These are phyloP conservation scores for Rhamnusium bicolor DNA, from an alignment of 2,888 invertebrate genomes.

Conservation along the genomic window DNA sequence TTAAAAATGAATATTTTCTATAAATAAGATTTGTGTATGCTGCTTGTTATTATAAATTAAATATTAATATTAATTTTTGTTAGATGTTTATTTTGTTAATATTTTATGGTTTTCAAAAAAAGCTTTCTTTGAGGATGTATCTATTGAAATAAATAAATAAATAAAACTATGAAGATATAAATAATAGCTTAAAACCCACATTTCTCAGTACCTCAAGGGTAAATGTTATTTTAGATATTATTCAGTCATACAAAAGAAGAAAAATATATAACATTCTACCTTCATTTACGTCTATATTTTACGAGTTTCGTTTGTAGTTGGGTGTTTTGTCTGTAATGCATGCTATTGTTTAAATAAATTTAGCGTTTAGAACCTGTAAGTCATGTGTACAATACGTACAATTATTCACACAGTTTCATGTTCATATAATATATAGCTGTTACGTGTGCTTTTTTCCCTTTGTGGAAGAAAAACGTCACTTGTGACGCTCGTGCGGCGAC, in stretches of 20 bases:
- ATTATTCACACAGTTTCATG: too few relatives aligned
- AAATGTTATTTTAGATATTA: background rate
- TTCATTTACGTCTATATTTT: background rate
- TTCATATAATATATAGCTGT: too few relatives aligned
- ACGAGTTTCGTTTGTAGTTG: background rate
- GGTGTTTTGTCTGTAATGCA: background rate
- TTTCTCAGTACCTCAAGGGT: background rate
- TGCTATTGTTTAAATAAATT: background rate
- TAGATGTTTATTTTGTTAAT: slow-evolving; percentile 19
- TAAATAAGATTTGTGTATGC: slow-evolving; percentile 7
- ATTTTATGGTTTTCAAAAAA: slow-evolving; percentile 17
- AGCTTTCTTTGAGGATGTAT: slow-evolving; percentile 29
- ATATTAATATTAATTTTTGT: slow-evolving; percentile 33
- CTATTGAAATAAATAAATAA: slow-evolving; percentile 18
- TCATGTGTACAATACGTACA: too few relatives aligned
- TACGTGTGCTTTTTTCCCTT: too few relatives aligned
- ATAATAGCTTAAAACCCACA: slow-evolving; percentile 5
- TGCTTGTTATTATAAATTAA: slow-evolving; percentile 37
- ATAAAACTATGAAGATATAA: background rate
- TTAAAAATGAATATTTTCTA: slow-evolving; percentile 14
- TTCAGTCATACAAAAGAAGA: background rate
- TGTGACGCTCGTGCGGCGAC: too few relatives aligned
- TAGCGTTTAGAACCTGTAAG: background rate
- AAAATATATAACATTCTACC: background rate
- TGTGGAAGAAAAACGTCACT: too few relatives aligned